These are phyloP conservation scores for Diachasmimorpha longicaudata DNA, from an alignment of 1,140 invertebrate genomes.

Conservation along the genomic window DNA sequence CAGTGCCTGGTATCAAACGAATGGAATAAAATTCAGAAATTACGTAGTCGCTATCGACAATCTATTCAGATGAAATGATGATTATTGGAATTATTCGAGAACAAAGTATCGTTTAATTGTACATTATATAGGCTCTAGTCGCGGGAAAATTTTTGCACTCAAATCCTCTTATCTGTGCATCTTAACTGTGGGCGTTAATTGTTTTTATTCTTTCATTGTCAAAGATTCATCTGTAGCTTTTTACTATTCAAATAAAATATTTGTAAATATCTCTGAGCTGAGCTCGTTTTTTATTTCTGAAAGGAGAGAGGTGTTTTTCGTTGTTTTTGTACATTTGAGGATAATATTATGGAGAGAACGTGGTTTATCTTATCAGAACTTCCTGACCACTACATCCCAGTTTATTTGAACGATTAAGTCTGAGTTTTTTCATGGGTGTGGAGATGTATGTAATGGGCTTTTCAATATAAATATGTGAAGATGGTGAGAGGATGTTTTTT, in stretches of 20 bases:
- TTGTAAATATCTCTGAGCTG: slow-evolving; percentile 7
- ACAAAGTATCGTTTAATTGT: slow-evolving; percentile 11
- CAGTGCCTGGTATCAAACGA: neutral
- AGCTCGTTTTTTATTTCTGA: neutral
- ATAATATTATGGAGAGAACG: neutral
- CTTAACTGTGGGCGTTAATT: slow-evolving; percentile 1
- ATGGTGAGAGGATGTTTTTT: neutral
- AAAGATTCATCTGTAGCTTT: slow-evolving; percentile 3
- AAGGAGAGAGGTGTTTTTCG: neutral
- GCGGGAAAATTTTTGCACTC: slow-evolving; percentile 17
- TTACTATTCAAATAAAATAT: slow-evolving; percentile 8
- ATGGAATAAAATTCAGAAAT: neutral
- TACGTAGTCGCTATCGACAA: neutral
- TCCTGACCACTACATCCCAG: slow-evolving; percentile 4
- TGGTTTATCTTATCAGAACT: neutral
- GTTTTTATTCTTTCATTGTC: neutral
- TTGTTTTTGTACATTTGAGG: neutral
- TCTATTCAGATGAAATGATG: neutral
- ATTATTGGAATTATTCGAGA: slow-evolving; percentile 2
- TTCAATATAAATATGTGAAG: neutral
- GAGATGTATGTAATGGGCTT: neutral
- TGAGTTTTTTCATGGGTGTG: neutral
- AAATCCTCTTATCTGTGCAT: neutral
- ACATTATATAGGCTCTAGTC: slow-evolving; percentile 24
- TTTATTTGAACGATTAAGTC: neutral